These are phyloP conservation scores for Spodoptera picta DNA, from an alignment of 2,888 invertebrate genomes.

Conservation along the genomic window DNA sequence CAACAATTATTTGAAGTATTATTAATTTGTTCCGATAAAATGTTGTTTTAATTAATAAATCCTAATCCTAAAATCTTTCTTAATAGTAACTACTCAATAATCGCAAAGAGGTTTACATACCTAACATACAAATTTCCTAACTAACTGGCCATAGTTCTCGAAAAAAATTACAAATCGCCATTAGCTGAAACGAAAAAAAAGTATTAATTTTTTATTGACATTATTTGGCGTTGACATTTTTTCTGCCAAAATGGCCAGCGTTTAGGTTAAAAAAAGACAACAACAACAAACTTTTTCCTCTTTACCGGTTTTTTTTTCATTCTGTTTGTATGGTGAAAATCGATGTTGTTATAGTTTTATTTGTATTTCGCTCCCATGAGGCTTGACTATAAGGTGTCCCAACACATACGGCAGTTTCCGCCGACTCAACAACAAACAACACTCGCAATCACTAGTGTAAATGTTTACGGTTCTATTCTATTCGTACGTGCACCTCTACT, in stretches of 20 bases:
- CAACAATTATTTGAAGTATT: too few relatives aligned
- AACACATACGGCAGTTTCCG: slow-evolving; percentile 42
- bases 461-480: slow-evolving; percentile 69
- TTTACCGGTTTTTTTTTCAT: too few relatives aligned
- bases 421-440: slow-evolving; percentile 66
- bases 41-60: too few relatives aligned
- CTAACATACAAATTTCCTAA: too few relatives aligned
- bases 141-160: background rate
- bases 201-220: background rate
- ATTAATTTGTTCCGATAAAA: too few relatives aligned
- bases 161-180: background rate
- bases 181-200: background rate
- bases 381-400: slow-evolving; percentile 41
- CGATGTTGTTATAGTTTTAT: background rate
- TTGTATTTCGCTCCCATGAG: slow-evolving; percentile 5
- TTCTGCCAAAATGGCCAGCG: background rate
- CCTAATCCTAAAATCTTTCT: too few relatives aligned
- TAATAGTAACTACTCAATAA: slow-evolving; percentile 35
- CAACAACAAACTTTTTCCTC: background rate
- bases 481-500: slow-evolving; percentile 58
- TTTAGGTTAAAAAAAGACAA: background rate
- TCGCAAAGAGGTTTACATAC: slow-evolving; percentile 27
- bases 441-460: slow-evolving; percentile 79
- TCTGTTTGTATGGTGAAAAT: too few relatives aligned
- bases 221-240: background rate